phyloP scores from a whole-genome alignment of 2,113 vertebrate genomes.

The Microcebus tavaratra region DNA sequence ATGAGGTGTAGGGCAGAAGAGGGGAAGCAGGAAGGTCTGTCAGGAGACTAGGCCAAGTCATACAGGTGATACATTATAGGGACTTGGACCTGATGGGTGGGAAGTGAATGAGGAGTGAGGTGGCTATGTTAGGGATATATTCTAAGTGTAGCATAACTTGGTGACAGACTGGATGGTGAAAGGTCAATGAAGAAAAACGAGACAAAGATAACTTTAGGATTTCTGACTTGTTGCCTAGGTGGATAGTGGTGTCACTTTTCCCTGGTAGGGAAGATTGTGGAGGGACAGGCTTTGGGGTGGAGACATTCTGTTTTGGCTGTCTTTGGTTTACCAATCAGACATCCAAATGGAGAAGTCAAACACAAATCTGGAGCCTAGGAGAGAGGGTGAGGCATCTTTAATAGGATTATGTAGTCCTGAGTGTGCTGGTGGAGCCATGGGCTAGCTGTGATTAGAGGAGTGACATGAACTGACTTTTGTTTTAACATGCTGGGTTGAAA shows the following conservation, averaged over 20 bases:
- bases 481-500: constrained; percentile 7
- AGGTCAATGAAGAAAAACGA: background rate
- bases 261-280: background rate
- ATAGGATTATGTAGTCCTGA: background rate
- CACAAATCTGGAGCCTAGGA: background rate
- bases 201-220: background rate
- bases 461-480: background rate
- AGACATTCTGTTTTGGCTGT: background rate
- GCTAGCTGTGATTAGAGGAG: background rate
- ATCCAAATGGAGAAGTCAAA: background rate
- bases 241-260: background rate
- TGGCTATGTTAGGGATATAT: background rate
- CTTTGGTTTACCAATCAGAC: background rate
- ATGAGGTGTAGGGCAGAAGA: background rate
- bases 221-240: background rate
- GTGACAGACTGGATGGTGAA: background rate
- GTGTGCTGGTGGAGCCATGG: background rate
- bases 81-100: background rate
- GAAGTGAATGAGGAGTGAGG: background rate
- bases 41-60: background rate
- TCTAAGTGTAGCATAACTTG: background rate
- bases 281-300: background rate
- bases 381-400: background rate
- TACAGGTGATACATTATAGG: background rate
- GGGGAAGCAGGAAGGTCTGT: background rate